Percentiles rank a stretch among this genome's conserved stretches.
Conservation (phyloP, 1,140 invertebrate genomes). For the Zaprionus inermis region DNA sequence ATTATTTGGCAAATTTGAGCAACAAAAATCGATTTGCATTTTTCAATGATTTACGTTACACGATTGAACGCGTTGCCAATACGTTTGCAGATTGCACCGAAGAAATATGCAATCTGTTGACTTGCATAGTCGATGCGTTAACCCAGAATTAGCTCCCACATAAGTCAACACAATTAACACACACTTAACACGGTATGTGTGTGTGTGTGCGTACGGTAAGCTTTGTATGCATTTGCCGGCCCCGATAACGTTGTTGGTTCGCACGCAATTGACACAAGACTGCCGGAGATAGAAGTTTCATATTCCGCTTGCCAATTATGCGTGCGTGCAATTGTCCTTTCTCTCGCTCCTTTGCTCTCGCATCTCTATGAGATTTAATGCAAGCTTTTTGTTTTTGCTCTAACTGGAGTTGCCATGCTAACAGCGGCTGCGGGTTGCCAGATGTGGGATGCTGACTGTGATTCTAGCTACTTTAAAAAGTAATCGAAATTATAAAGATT, state of each 20-base stretch:
- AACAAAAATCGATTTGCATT: neutral
- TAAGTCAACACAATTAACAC: constrained; percentile 26
- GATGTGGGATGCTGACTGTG: neutral
- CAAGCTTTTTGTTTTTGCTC: neutral
- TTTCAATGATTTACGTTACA: neutral
- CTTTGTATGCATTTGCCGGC: constrained; percentile 35
- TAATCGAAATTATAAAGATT: neutral
- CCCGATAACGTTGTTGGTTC: constrained; percentile 47
- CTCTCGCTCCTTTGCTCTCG: neutral
- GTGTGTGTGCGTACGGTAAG: constrained; percentile 3
- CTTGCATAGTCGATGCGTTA: constrained; percentile 19
- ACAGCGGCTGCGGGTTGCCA: constrained; percentile 15
- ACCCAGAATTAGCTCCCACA: constrained; percentile 18
- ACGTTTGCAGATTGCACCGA: neutral
- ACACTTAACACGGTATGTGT: constrained; percentile 18
- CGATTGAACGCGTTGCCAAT: constrained; percentile 1
- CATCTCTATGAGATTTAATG: constrained; percentile 3
- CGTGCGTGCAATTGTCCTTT: constrained; percentile 9
- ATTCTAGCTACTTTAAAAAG: neutral
- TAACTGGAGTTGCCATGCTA: constrained; percentile 16
- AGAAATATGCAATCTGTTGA: neutral
- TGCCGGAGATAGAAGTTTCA: constrained; percentile 29
- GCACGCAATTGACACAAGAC: constrained; percentile 47
- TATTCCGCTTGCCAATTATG: constrained; percentile 33
- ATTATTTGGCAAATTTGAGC: neutral